Conservation (phyloP, 1,140 invertebrate genomes). For the Apis dorsata region DNA sequence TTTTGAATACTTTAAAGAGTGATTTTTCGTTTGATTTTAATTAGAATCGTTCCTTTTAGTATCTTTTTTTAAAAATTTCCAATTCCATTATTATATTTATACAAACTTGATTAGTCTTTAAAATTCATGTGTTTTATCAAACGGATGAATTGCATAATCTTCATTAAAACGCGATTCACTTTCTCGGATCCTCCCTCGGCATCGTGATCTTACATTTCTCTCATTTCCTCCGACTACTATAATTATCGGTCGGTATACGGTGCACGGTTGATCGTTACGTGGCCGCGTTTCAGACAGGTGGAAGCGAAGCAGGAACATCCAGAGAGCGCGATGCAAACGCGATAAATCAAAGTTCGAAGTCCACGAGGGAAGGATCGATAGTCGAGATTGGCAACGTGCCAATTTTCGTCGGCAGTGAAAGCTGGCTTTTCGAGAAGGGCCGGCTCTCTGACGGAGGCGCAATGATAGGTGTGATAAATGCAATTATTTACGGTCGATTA, state of each 20-base stretch:
- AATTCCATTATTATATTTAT: too few species aligned
- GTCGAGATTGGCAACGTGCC: slow-evolving; percentile 70
- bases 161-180: background rate
- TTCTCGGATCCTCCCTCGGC: background rate
- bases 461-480: slow-evolving; percentile 80
- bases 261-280: slow-evolving; percentile 14
- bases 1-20: background rate
- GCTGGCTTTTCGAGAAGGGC: slow-evolving; percentile 68
- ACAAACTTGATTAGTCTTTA: too few species aligned
- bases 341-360: slow-evolving; percentile 66
- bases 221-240: background rate
- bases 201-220: background rate
- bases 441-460: slow-evolving; percentile 58
- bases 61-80: too few species aligned
- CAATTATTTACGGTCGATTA: slow-evolving; percentile 81
- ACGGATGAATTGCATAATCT: background rate
- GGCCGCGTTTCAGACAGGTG: slow-evolving; percentile 28
- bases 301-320: slow-evolving; percentile 37
- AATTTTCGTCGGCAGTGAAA: slow-evolving; percentile 75
- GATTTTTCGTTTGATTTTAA: background rate
- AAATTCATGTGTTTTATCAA: too few species aligned
- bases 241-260: slow-evolving; percentile 16
- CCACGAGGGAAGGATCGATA: slow-evolving; percentile 67
- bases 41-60: background rate
- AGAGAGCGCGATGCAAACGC: slow-evolving; percentile 60